Conservation (phyloP, 2,797 vertebrate genomes). For the Serranus cabrilla region DNA sequence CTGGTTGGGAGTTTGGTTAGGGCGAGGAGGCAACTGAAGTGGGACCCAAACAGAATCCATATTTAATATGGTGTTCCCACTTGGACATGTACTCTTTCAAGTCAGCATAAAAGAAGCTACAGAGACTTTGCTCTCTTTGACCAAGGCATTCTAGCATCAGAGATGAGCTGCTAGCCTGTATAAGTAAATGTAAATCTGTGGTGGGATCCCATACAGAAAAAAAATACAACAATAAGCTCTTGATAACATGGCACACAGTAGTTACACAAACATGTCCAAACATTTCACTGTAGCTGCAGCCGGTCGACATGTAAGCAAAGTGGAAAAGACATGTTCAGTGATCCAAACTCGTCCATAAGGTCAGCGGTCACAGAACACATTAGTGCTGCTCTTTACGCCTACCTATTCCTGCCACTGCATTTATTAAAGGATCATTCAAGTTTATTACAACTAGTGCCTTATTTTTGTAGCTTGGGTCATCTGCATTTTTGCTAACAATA, state of each 20-base stretch:
- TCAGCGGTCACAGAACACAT: constrained; percentile 75
- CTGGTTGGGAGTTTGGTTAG: constrained; percentile 56
- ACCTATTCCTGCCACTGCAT: constrained; percentile 6
- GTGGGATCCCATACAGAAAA: constrained; percentile 15
- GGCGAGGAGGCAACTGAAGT: constrained; percentile 63
- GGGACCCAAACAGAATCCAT: constrained; percentile 80
- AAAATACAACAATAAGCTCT: background rate
- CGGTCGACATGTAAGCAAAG: constrained; percentile 84
- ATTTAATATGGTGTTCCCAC: constrained; percentile 73
- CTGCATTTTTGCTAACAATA: background rate
- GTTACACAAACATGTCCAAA: constrained; percentile 71
- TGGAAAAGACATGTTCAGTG: constrained; percentile 83
- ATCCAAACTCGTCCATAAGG: constrained; percentile 84
- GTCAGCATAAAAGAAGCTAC: constrained; percentile 81
- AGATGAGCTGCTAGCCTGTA: constrained; percentile 53
- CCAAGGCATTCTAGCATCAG: constrained; percentile 67
- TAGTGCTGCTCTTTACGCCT: constrained; percentile 66
- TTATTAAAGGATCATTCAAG: background rate
- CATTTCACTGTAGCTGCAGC: constrained; percentile 71
- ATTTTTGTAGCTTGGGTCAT: background rate
- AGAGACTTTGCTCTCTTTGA: constrained; percentile 66
- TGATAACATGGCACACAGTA: constrained; percentile 48
- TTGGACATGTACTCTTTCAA: constrained; percentile 79
- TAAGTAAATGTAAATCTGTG: constrained; percentile 49
- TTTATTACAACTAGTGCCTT: background rate